Percentiles rank a stretch among this genome's conserved stretches.
phyloP scores from a whole-genome alignment of 2,113 vertebrate genomes.

The Cheirogaleus medius region DNA sequence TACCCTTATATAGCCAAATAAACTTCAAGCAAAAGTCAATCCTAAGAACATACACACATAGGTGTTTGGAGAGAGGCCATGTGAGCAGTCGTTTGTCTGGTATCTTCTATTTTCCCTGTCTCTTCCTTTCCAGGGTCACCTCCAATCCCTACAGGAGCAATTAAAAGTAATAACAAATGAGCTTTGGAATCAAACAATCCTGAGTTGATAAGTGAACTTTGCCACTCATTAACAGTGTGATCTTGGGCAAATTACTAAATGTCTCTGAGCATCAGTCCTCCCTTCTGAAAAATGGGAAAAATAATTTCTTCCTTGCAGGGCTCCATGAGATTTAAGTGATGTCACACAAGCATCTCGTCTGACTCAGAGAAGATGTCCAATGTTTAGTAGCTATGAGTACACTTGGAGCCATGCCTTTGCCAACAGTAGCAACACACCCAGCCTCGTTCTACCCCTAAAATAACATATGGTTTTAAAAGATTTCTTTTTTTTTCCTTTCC shows the following conservation, averaged over 20 bases:
- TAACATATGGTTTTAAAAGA: background rate
- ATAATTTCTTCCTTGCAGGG: background rate
- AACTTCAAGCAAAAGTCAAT: background rate
- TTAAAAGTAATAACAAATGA: background rate
- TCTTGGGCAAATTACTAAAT: background rate
- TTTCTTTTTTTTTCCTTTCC: slow-evolving; percentile 2
- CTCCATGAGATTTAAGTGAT: background rate
- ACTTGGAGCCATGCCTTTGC: background rate
- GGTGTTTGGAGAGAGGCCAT: background rate
- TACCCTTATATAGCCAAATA: background rate
- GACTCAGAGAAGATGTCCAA: background rate
- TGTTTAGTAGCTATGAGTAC: background rate
- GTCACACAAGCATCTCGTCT: background rate
- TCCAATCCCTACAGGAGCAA: background rate
- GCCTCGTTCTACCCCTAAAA: background rate
- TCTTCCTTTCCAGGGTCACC: background rate
- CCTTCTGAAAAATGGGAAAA: background rate
- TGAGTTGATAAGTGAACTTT: background rate
- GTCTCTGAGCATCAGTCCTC: background rate
- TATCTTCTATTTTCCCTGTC: background rate
- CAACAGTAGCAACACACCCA: background rate
- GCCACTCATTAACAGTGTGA: background rate
- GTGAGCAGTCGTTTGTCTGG: background rate
- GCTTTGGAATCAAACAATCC: background rate
- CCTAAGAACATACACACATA: background rate